Conservation (phyloP, 2,888 invertebrate genomes). For the Oxyscelio sp. region DNA sequence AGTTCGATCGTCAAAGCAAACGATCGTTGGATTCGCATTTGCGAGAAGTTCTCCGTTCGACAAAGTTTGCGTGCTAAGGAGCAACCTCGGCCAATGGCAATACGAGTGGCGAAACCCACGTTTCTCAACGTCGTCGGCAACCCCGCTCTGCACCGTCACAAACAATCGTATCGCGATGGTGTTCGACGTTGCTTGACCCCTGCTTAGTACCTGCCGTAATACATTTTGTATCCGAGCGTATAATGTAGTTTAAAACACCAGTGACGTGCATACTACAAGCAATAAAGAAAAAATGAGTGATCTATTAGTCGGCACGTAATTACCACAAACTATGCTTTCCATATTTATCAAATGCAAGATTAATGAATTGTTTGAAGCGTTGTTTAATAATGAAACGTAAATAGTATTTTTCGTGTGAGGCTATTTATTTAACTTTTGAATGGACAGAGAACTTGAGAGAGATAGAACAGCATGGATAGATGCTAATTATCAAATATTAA, state of each 20-base stretch:
- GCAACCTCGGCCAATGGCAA: conserved; percentile 68
- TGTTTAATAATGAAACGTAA: conserved; percentile 17
- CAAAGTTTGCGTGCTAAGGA: conserved; percentile 75
- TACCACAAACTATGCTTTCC: conserved; percentile 43
- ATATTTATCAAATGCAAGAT: conserved; percentile 56
- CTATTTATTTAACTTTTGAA: too few species aligned
- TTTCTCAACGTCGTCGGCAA: conserved; percentile 72
- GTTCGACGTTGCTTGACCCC: conserved; percentile 75
- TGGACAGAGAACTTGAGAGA: too few species aligned
- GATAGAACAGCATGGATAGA: too few species aligned
- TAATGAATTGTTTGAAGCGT: conserved; percentile 40
- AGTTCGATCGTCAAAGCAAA: conserved; percentile 45
- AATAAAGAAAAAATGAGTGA: conserved; percentile 56
- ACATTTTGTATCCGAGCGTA: conserved; percentile 62
- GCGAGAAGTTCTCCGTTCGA: conserved; percentile 34
- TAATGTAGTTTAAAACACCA: conserved; percentile 60
- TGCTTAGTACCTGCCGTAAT: conserved; percentile 71
- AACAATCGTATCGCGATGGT: conserved; percentile 75
- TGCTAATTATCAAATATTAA: too few species aligned
- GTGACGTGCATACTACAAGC: conserved; percentile 57
- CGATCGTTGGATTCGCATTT: conserved; percentile 38
- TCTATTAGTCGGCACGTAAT: conserved; percentile 59
- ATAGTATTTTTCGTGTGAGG: neutral
- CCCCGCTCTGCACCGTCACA: conserved; percentile 71
- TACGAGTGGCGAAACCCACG: conserved; percentile 64